A percentile compares a stretch with the other conserved stretches of the same genome.
These are phyloP conservation scores for Ciona savignyi DNA, from an alignment of 23 tunicate genomes.

Conservation along the genomic window DNA sequence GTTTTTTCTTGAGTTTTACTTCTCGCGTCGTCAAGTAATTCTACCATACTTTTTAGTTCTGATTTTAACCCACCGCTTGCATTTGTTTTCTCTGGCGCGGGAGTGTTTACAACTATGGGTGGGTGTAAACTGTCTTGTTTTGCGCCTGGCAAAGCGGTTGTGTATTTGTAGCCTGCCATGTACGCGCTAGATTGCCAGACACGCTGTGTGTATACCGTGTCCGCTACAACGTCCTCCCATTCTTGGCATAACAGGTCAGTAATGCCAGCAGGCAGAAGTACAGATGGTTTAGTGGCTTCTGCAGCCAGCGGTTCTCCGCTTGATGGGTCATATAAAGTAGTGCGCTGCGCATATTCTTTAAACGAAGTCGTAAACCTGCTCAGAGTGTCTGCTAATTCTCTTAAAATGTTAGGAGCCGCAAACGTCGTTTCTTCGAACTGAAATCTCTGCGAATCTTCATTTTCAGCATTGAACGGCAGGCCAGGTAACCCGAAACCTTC, in stretches of 20 bases:
- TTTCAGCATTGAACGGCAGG: conserved; percentile 45
- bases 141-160: conserved; percentile 31
- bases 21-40: conserved; percentile 51
- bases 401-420: conserved; percentile 86
- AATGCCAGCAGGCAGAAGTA: conserved; percentile 43
- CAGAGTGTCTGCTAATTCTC: conserved; percentile 74
- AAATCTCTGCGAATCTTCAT: conserved; percentile 75
- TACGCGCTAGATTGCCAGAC: conserved; percentile 79
- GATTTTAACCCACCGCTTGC: conserved; percentile 2
- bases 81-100: conserved; percentile 6
- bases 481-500: conserved; percentile 42
- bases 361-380: conserved; percentile 29
- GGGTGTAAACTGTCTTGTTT: conserved; percentile 11
- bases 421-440: conserved; percentile 90
- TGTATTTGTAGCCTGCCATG: conserved; percentile 38
- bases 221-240: conserved; percentile 62
- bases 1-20: conserved; percentile 3
- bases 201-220: conserved; percentile 47
- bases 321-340: conserved; percentile 42
- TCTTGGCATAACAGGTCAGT: conserved; percentile 52
- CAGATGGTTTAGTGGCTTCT: conserved; percentile 33
- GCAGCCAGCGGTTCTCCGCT: conserved; percentile 32
- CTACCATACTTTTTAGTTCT: conserved; percentile 58
- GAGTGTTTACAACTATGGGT: background rate
- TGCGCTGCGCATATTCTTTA: conserved; percentile 39